phyloP scores from a whole-genome alignment of 2,888 invertebrate species.

The Tetanocera ferruginea region DNA sequence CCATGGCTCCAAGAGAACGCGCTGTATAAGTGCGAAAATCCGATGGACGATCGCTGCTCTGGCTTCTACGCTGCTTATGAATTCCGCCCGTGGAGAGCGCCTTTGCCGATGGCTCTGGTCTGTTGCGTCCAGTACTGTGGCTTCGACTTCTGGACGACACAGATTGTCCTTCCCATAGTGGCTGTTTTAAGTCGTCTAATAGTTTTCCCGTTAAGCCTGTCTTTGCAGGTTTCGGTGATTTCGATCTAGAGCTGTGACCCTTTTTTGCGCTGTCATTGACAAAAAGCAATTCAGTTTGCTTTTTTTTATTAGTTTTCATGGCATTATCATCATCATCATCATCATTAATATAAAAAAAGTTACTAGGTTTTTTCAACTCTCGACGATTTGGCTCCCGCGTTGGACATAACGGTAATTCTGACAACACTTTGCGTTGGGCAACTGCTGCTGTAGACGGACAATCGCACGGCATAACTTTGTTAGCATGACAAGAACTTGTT shows the following conservation, averaged over 20 bases:
- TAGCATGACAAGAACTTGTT: no score
- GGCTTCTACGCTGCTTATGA: neutral
- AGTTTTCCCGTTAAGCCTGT: neutral
- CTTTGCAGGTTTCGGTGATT: neutral
- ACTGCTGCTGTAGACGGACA: neutral
- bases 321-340: neutral
- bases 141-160: constrained; percentile 41
- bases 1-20: constrained; percentile 41
- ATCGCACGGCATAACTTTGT: no score
- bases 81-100: neutral
- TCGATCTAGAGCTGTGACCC: neutral
- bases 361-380: neutral
- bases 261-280: neutral
- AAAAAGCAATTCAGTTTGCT: neutral
- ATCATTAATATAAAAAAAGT: no score
- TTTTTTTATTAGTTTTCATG: neutral
- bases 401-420: neutral
- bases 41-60: constrained; percentile 4
- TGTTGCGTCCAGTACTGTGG: constrained; percentile 48
- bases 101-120: constrained; percentile 31
- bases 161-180: neutral
- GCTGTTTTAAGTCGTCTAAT: neutral
- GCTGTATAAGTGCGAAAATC: constrained; percentile 16
- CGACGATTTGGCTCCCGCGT: neutral
- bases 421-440: neutral